Evolutionary conservation across 2,797 vertebrate species (phyloP).

Genomic region (Falco concolor): DNA sequence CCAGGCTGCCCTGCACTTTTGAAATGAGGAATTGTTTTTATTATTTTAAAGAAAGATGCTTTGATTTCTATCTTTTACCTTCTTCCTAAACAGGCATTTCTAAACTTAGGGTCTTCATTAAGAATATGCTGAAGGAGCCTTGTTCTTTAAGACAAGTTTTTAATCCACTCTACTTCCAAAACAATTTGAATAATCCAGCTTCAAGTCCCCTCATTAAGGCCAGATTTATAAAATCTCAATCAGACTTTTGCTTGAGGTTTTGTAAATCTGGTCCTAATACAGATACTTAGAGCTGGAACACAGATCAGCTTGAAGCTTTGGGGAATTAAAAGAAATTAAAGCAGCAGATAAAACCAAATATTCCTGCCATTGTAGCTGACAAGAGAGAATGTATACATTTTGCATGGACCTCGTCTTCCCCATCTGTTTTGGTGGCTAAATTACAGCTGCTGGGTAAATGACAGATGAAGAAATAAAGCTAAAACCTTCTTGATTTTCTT

Average conservation of each 20-base stretch:
- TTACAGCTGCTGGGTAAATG: not conserved
- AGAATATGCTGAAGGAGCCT: not conserved
- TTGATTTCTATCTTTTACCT: not conserved
- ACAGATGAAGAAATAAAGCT: not conserved
- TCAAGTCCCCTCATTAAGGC: not conserved
- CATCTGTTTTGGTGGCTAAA: not conserved
- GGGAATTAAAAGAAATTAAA: not conserved
- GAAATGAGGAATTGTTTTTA: not conserved
- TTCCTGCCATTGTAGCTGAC: not conserved
- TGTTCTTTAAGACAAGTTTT: not conserved
- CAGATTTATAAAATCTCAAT: not conserved
- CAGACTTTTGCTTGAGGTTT: not conserved
- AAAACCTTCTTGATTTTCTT: not conserved
- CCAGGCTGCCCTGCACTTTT: not conserved
- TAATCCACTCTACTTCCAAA: not conserved
- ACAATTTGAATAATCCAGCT: conserved; percentile 3
- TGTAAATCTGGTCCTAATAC: conserved; percentile 7
- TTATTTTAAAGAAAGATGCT: not conserved
- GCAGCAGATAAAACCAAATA: not conserved
- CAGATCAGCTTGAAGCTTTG: not conserved
- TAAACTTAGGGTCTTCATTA: not conserved
- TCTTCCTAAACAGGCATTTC: not conserved
- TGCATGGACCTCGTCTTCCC: not conserved
- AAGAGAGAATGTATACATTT: not conserved
- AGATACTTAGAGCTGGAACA: not conserved